Base-by-base conservation (phyloP, 2,888 invertebrate species). In the Drosophila bunnanda region DNA sequence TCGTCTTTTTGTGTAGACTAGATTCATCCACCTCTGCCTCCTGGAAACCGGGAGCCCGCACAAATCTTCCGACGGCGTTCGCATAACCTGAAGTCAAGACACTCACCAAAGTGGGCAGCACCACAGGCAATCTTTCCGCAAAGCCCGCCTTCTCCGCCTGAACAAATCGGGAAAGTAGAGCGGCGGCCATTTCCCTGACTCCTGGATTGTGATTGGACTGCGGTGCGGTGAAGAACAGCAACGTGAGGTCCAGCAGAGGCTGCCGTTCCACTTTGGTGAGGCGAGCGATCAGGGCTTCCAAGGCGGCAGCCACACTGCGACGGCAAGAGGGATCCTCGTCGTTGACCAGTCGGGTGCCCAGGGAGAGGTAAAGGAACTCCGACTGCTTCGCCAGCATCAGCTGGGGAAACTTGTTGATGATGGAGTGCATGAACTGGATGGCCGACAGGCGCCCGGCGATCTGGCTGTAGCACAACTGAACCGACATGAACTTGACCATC, bases 391-490 rank as follows among this genome's bases (percentile, higher is more conserved):
- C 62, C 9, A 92, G 78, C n/a, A 91, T 76, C 43, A 79, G 64
- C 10, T 94, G 92, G 3, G 96, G 96, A 81, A 98, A 95, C 65
- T 95, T 95, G 64, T 94, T 94, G 59, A 98, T 95, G 59, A 99
- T 94, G 77, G 94, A 94, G 43, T 95, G 94, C 43, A 99, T 92
- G 94, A 98, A 97, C 90, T 97, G 96, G 5, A 98, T 93, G 0
- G 97, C 97, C 0, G 98, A 98, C 62, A 96, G 94, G 22, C 98
- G 93, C 0, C 99, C 99, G 50, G 95, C 94, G 77, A 96, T 95
- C 78, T 96, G 90, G 77, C 96, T 96, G 87, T 96, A 99, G 76
- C 95, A 95, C 50, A 98, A 92, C 90, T 99, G 98, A 0, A 95
- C 94, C 34, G 96, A 93, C 91, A 96, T 98, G 92, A 98, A 98